Conservation (phyloP, 2,113 vertebrate genomes). For the Bubo blakistoni region DNA sequence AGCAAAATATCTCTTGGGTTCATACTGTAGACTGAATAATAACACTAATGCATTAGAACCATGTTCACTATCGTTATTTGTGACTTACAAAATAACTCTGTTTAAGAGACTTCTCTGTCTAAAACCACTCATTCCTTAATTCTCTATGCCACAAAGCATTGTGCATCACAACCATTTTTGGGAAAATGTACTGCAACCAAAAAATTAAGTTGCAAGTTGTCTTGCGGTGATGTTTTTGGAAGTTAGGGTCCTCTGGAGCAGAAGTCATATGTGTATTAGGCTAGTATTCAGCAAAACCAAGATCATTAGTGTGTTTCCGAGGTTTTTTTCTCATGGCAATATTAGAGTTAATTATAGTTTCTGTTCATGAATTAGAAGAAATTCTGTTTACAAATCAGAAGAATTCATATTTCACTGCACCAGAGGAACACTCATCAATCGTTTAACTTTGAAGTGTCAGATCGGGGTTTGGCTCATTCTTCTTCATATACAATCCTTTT, state of each 20-base stretch:
- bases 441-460: background rate
- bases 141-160: background rate
- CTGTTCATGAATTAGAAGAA: background rate
- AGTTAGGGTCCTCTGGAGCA: background rate
- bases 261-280: background rate
- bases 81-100: background rate
- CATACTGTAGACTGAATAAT: background rate
- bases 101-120: background rate
- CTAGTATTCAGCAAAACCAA: background rate
- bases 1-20: background rate
- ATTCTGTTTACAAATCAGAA: background rate
- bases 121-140: background rate
- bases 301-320: background rate
- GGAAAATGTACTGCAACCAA: background rate
- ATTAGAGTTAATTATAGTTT: background rate
- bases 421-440: background rate
- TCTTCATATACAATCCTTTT: background rate
- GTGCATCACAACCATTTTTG: background rate
- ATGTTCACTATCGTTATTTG: background rate
- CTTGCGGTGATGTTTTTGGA: background rate
- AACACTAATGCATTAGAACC: background rate
- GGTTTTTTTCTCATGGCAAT: background rate
- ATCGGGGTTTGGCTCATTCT: background rate
- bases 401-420: background rate
- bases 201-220: background rate